phyloP scores from a whole-genome alignment of 2,888 invertebrate genomes.

The Silvanus unidentatus region DNA sequence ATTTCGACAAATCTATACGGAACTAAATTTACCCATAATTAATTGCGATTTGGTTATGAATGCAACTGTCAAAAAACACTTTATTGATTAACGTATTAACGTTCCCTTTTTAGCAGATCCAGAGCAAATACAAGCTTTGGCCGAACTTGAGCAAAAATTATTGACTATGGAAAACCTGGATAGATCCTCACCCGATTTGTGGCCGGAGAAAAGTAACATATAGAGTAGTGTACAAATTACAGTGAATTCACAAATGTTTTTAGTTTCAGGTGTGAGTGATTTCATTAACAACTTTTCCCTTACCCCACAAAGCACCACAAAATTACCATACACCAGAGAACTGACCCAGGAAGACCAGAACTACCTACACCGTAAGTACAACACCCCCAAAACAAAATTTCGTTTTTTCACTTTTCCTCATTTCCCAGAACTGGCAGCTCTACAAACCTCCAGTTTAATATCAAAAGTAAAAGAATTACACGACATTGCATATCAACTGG shows the following conservation, averaged over 20 bases:
- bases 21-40: no score
- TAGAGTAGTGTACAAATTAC: constrained; percentile 4
- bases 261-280: constrained; percentile 87
- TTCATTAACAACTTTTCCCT: constrained; percentile 61
- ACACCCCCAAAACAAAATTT: no score
- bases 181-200: constrained; percentile 90
- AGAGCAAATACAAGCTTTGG: constrained; percentile 29
- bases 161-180: constrained; percentile 87
- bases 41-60: no score
- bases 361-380: constrained; percentile 73
- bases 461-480: constrained; percentile 92
- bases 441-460: constrained; percentile 78
- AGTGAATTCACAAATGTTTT: constrained; percentile 20
- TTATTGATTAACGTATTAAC: background rate
- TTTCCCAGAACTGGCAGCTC: constrained; percentile 60
- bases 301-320: constrained; percentile 52
- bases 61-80: background rate
- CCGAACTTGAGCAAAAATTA: constrained; percentile 63
- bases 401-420: background rate
- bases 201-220: constrained; percentile 90
- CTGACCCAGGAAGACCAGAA: constrained; percentile 67
- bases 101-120: constrained; percentile 20
- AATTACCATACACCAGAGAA: constrained; percentile 63
- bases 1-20: no score
- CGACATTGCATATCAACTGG: constrained; percentile 89